A percentile compares a stretch with the other conserved stretches of the same genome.
Conservation (phyloP, 2,113 vertebrate genomes). For the Mionectes macconnelli region DNA sequence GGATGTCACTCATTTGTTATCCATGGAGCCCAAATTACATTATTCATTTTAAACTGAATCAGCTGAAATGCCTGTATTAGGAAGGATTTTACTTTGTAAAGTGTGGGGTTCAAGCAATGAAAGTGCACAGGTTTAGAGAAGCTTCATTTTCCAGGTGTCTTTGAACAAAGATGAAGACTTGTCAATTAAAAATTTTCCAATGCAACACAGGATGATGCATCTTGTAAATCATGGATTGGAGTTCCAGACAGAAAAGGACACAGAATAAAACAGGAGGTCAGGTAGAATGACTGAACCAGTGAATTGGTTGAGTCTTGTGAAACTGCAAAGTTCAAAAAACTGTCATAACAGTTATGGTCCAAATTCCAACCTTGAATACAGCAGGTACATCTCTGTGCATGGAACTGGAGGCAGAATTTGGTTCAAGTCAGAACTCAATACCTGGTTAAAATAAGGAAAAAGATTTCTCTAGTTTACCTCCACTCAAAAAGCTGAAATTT, state of each 20-base stretch:
- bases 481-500: background rate
- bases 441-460: background rate
- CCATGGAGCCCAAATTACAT: background rate
- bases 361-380: background rate
- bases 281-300: background rate
- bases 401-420: background rate
- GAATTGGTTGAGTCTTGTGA: background rate
- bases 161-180: background rate
- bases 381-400: background rate
- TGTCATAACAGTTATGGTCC: background rate
- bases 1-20: background rate
- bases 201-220: accelerated
- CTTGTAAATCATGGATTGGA: background rate
- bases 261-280: background rate
- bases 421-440: background rate
- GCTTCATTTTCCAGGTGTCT: background rate
- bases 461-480: background rate
- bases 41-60: background rate
- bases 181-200: background rate
- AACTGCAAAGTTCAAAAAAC: background rate
- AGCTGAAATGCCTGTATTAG: background rate
- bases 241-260: background rate
- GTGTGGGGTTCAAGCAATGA: background rate
- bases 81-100: background rate
- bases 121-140: background rate